A percentile compares a stretch with the other conserved stretches of the same genome.
Conservation (phyloP, 2,113 vertebrate genomes). For the Leptosomus discolor region DNA sequence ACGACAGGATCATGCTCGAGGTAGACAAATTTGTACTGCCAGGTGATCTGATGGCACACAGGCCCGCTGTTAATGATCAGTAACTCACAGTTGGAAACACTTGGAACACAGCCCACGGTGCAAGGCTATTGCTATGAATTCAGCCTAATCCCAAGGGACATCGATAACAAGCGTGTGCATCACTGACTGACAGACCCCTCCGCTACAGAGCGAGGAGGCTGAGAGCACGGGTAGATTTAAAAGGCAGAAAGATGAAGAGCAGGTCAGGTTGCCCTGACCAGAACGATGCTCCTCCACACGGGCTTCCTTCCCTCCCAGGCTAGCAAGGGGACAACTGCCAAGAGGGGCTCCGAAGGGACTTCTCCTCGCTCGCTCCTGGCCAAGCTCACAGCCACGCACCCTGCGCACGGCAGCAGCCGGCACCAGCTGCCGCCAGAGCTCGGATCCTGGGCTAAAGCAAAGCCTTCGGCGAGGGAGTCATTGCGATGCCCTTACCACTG, state of each 20-base stretch:
- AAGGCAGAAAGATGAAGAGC: neutral
- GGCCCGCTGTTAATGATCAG: rapidly evolving
- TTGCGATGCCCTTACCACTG: rapidly evolving
- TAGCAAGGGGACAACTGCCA: neutral
- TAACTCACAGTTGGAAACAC: neutral
- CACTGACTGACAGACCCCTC: rapidly evolving
- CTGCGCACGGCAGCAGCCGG: rapidly evolving
- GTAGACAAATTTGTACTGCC: neutral
- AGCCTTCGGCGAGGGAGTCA: neutral
- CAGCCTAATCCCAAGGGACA: neutral
- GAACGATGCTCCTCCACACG: rapidly evolving
- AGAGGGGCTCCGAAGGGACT: neutral
- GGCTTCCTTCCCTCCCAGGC: neutral
- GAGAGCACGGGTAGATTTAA: rapidly evolving
- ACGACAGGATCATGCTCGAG: neutral
- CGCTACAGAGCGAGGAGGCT: too few relatives aligned
- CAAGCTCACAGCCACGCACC: rapidly evolving
- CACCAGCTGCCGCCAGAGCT: neutral
- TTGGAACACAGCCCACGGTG: rapidly evolving
- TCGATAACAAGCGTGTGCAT: rapidly evolving
- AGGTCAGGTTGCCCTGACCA: neutral
- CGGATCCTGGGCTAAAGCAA: neutral
- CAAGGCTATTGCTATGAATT: neutral
- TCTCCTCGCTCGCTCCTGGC: neutral
- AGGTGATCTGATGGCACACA: neutral